A percentile compares a stretch with the other conserved stretches of the same genome.
Evolutionary conservation across 2,113 vertebrate species (phyloP).

Genomic region (Otis tarda): DNA sequence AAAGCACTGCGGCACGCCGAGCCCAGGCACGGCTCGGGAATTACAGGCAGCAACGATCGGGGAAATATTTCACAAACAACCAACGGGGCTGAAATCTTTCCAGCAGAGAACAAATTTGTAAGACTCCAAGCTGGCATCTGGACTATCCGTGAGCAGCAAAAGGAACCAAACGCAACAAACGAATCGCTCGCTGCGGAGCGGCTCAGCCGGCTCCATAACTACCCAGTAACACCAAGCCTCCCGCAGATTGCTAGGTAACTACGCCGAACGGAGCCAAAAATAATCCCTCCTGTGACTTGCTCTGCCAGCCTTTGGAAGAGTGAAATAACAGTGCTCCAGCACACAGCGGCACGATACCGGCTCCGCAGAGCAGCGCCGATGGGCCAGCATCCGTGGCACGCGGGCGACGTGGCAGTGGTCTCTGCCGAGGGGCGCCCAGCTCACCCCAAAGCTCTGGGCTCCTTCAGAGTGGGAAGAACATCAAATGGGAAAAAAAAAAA

Average conservation of each 20-base stretch:
- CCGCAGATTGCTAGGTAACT: conserved; percentile 58
- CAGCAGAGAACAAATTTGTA: conserved; percentile 20
- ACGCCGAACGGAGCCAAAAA: background rate
- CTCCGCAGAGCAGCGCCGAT: background rate
- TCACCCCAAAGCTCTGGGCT: background rate
- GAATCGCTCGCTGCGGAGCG: background rate
- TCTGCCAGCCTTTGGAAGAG: background rate
- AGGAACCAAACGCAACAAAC: conserved; percentile 13
- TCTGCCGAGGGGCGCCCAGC: background rate
- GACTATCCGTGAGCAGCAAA: conserved; percentile 20
- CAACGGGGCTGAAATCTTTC: conserved; percentile 9
- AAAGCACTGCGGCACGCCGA: background rate
- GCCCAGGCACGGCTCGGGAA: background rate
- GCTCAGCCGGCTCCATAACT: background rate
- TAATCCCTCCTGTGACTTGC: conserved; percentile 22
- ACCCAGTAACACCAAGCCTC: background rate
- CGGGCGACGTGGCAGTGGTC: fast-evolving
- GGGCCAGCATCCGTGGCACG: fast-evolving
- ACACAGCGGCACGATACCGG: fast-evolving
- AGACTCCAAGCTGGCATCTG: conserved; percentile 14
- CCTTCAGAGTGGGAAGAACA: background rate
- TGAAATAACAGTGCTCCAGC: background rate
- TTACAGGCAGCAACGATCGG: background rate
- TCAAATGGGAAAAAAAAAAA: fast-evolving
- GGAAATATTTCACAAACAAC: conserved; percentile 26